Evolutionary conservation across 2,113 vertebrate species (phyloP), one percentile per base, ranked within the genome.

Genomic region (Sardina pilchardus): DNA sequence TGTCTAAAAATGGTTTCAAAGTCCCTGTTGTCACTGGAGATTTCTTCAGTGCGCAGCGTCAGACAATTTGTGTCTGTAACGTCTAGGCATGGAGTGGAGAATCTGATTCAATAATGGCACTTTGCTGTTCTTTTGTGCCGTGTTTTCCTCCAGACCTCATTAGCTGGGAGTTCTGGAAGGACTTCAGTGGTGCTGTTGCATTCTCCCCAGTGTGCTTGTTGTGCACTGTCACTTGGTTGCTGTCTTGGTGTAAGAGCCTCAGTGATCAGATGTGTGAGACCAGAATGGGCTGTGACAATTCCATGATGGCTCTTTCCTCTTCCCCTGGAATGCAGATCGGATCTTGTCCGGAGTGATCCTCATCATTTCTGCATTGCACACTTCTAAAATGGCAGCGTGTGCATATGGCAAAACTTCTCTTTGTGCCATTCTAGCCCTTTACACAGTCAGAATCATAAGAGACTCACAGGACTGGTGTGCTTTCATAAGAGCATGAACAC

Each of bases 91-190:
- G 44, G 78, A 81, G 50, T 59, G 80, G 63, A 83, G 53, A 71
- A 53, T 48, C 67, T 30, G 36, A 83, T 42, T 80, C 71, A 56
- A 50, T 81, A 12, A 56, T 5, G 53, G 83, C 63, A 59, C 71
- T 87, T 42, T 67, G 82, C 83, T 84, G 47, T 63, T 56, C 30
- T 56, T 53, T 47, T 67, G 71, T 71, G 84, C 47, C 87, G 63
- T 87, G 83, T 90, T 85, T 86, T 44, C 42, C 81, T 82, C 71
- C 83, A 47, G 63, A 82, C 39, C 90, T 90, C 90, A 89, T 92
- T 91, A 92, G 82, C 83, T 82, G 86, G 71, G 56, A 82, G 81
- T 83, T 50, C 24, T 56, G 50, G 48, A 86, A 81, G 17, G n/a
- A 48, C 82, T 82, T 81, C 82, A 39, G 75, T 81, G 42, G 45